Conservation (phyloP, 2,888 invertebrate genomes). For the Ormia ochracea region DNA sequence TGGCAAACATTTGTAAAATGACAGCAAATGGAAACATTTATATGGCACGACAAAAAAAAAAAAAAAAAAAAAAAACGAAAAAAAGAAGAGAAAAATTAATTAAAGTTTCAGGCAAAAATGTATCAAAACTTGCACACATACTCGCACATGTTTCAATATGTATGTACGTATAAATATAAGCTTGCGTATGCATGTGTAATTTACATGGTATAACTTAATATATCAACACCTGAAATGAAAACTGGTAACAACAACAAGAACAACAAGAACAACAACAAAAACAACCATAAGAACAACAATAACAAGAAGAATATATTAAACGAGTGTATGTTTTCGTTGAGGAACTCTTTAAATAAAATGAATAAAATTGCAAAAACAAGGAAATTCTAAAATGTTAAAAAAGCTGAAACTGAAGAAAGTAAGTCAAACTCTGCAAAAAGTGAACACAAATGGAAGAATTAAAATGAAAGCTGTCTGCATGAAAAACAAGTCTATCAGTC, state of each 20-base stretch:
- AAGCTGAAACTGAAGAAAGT: background rate
- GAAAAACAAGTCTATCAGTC: slow-evolving; percentile 75
- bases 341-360: slow-evolving; percentile 27
- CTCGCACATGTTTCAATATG: background rate
- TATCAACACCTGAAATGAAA: slow-evolving; percentile 58
- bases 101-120: background rate
- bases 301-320: slow-evolving; percentile 15
- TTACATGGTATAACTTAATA: slow-evolving; percentile 54
- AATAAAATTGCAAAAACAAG: background rate
- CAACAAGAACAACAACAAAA: background rate
- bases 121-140: background rate
- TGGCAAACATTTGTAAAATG: background rate
- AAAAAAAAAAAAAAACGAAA: background rate
- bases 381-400: background rate
- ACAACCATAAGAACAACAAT: too few relatives aligned
- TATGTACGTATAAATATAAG: background rate
- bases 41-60: background rate
- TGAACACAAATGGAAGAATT: slow-evolving; percentile 39
- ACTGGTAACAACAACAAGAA: background rate
- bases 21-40: background rate
- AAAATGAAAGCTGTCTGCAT: slow-evolving; percentile 70
- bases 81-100: slow-evolving; percentile 6
- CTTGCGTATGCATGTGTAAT: background rate
- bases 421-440: slow-evolving; percentile 28
- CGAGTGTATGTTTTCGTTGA: background rate